These are phyloP conservation scores for Drosophila watanabei DNA, from an alignment of 1,140 invertebrate genomes.

Conservation along the genomic window DNA sequence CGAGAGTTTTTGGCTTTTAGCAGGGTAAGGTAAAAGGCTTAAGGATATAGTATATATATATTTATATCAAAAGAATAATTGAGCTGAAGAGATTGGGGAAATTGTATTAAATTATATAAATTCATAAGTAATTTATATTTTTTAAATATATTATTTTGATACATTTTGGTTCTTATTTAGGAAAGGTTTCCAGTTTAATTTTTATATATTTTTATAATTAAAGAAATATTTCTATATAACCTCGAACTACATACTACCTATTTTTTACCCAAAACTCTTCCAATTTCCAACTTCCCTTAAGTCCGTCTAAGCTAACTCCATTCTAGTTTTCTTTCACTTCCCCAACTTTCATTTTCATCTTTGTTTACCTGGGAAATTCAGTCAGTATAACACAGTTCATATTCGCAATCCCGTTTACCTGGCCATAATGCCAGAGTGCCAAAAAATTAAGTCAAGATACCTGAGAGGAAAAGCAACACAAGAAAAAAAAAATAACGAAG, in stretches of 20 bases:
- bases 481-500: background rate
- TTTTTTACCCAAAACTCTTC: background rate
- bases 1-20: slow-evolving; percentile 5
- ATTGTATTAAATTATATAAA: background rate
- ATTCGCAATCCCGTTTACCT: slow-evolving; percentile 5
- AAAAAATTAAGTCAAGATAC: slow-evolving; percentile 72
- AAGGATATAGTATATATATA: background rate
- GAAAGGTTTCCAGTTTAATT: background rate
- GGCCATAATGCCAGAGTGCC: slow-evolving; percentile 48
- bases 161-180: background rate
- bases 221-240: background rate
- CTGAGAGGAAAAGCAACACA: background rate
- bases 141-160: background rate
- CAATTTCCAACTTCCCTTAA: no score
- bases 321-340: background rate
- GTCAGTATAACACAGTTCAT: slow-evolving; percentile 3
- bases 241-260: background rate
- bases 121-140: background rate
- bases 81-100: background rate
- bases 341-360: slow-evolving; percentile 2
- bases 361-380: background rate
- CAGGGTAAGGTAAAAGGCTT: background rate
- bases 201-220: background rate
- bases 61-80: no score
- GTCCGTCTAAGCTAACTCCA: background rate